Percentiles rank a stretch among this genome's conserved stretches.
Conservation (phyloP, 1,140 invertebrate genomes). For the Heliothis virescens region DNA sequence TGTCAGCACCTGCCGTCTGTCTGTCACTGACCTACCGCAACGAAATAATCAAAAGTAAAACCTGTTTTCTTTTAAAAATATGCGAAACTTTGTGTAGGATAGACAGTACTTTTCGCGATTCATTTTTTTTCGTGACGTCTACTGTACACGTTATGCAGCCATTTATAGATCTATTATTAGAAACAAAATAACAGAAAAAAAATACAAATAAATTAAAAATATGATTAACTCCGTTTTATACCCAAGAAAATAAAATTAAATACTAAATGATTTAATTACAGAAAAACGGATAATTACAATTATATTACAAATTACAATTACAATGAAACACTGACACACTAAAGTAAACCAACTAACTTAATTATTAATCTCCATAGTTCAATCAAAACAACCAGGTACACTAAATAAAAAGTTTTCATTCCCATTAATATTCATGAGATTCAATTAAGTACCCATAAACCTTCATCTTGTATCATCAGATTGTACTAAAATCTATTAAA, state of each 20-base stretch:
- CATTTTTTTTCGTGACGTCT: not conserved
- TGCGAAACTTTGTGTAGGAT: not conserved
- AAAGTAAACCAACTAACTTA: not conserved
- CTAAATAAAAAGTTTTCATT: not conserved
- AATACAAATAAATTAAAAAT: too few species aligned
- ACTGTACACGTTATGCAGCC: too few species aligned
- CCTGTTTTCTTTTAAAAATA: slow-evolving; percentile 21
- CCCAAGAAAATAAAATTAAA: too few species aligned
- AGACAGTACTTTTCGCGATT: not conserved
- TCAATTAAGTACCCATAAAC: slow-evolving; percentile 6
- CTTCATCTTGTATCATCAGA: slow-evolving; percentile 10
- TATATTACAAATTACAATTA: too few species aligned
- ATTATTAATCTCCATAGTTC: not conserved
- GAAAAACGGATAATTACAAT: too few species aligned
- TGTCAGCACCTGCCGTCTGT: slow-evolving; percentile 30
- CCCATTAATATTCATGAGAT: not conserved
- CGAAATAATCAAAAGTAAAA: slow-evolving; percentile 11
- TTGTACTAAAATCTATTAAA: not conserved
- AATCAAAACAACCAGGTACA: not conserved
- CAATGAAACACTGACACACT: too few species aligned
- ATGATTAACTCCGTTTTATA: too few species aligned
- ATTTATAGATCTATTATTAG: too few species aligned
- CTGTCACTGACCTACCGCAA: slow-evolving; percentile 43
- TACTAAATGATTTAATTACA: too few species aligned
- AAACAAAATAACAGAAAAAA: too few species aligned